Conservation (phyloP, 2,113 vertebrate genomes). For the rabbit (Oryctolagus cuniculus) region mOryCun1.1 NC_091450.1:29822501-29823000, state of each 20-base stretch:
- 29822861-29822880: background rate
- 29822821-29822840: background rate
- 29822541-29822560: too few relatives aligned
- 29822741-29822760: background rate
- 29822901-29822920: background rate
- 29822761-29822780: background rate
- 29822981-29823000: background rate
- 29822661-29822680: too few relatives aligned
- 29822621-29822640: too few relatives aligned
- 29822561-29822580: too few relatives aligned
- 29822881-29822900: fast-evolving
- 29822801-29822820: background rate
- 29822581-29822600: too few relatives aligned
- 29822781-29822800: background rate
- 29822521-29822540: too few relatives aligned
- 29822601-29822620: too few relatives aligned
- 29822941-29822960: background rate
- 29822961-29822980: background rate
- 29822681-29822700: too few relatives aligned
- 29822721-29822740: background rate
- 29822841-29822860: background rate
- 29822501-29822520: too few relatives aligned
- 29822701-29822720: background rate
- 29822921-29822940: background rate
- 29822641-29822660: too few relatives aligned